Percentiles rank a stretch among this genome's conserved stretches.
phyloP scores from a whole-genome alignment of 1,140 invertebrate species.

The Chironomus tepperi region DNA sequence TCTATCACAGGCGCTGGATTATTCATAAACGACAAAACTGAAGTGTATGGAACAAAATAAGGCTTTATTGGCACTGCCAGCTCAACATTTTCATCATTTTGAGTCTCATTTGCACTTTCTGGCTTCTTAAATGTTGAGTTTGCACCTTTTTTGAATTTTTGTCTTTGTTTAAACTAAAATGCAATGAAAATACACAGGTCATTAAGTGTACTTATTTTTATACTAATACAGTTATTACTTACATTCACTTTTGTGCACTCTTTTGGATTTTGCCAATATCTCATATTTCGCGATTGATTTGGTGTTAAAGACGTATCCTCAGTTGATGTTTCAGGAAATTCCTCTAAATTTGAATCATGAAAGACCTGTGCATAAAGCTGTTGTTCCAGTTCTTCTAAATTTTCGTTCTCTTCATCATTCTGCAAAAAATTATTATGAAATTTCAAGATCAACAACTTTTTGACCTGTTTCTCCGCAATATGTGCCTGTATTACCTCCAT shows the following conservation, averaged over 20 bases:
- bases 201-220: background rate
- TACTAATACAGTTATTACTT: background rate
- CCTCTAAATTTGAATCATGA: constrained; percentile 8
- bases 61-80: background rate
- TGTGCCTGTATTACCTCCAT: no score
- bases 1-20: background rate
- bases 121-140: background rate
- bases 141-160: background rate
- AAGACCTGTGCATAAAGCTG: background rate
- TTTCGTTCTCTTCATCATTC: background rate
- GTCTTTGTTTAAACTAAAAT: background rate
- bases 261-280: background rate
- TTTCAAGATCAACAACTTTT: no score
- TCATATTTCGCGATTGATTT: background rate
- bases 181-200: no score
- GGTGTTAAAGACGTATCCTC: background rate
- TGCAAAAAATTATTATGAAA: no score
- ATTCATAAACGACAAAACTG: background rate
- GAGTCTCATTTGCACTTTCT: background rate
- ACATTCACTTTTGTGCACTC: background rate
- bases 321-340: background rate
- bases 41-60: background rate
- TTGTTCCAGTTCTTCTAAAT: background rate
- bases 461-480: no score
- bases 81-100: background rate